These are phyloP conservation scores for Philopedon plagiatum DNA, from an alignment of 2,888 invertebrate genomes.

Conservation along the genomic window DNA sequence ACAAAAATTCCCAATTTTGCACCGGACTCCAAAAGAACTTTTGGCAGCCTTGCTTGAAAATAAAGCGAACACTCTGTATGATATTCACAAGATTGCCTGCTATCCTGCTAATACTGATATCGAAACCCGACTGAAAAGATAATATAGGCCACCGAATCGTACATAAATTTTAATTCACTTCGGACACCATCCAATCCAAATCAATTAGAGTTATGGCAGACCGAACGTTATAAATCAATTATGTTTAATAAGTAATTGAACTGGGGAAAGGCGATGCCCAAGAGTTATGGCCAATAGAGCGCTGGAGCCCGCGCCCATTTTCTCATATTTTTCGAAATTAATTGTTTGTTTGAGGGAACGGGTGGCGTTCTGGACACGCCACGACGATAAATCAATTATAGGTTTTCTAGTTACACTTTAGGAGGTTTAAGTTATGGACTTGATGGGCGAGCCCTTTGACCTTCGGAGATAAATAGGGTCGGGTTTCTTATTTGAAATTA, in stretches of 20 bases:
- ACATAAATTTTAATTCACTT: conserved; percentile 40
- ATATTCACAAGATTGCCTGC: too few relatives aligned
- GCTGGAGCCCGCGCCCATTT: conserved; percentile 42
- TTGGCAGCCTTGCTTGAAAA: too few relatives aligned
- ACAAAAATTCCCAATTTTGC: too few relatives aligned
- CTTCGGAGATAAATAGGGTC: neutral
- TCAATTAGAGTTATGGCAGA: conserved; percentile 48
- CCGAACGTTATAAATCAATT: conserved; percentile 48
- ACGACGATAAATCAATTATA: conserved; percentile 39
- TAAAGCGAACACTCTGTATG: too few relatives aligned
- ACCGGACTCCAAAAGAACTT: too few relatives aligned
- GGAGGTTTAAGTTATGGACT: conserved; percentile 21
- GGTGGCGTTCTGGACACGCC: conserved; percentile 38
- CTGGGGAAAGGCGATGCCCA: conserved; percentile 46
- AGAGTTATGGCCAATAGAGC: conserved; percentile 43
- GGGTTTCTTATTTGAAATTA: too few relatives aligned
- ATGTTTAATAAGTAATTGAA: conserved; percentile 48
- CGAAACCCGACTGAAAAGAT: conserved; percentile 6
- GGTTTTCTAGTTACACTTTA: conserved; percentile 16
- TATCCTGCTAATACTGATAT: too few relatives aligned
- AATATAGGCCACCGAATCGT: conserved; percentile 19
- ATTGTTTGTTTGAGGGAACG: conserved; percentile 33
- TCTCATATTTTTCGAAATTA: conserved; percentile 44
- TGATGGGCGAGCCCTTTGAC: conserved; percentile 24
- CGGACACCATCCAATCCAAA: conserved; percentile 43